These are phyloP conservation scores for Mythimna loreyi DNA, from an alignment of 2,888 invertebrate genomes.

Conservation along the genomic window DNA sequence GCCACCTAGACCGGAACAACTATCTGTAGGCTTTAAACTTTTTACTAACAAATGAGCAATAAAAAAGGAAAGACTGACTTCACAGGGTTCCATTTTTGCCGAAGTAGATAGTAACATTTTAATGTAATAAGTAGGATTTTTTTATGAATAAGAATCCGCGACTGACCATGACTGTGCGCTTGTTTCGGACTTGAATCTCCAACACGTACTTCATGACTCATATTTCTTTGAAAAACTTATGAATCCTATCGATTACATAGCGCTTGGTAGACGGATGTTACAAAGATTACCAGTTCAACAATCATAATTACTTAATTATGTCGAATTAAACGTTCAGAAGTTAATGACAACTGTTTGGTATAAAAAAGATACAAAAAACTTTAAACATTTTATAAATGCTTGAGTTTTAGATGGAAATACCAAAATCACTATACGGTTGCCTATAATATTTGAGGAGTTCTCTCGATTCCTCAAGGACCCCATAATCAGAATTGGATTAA, in stretches of 20 bases:
- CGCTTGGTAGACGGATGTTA: conserved; percentile 26
- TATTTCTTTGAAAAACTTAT: conserved; percentile 59
- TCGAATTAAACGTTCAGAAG: neutral
- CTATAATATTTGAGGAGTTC: too few relatives aligned
- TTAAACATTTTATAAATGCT: too few relatives aligned
- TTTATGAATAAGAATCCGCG: conserved; percentile 12
- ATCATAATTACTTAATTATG: neutral
- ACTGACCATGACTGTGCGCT: conserved; percentile 26
- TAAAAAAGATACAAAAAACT: neutral
- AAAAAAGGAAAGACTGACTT: too few relatives aligned
- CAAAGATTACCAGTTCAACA: neutral
- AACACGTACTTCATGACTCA: conserved; percentile 49
- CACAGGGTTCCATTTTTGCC: too few relatives aligned
- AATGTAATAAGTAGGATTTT: neutral
- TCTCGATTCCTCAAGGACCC: too few relatives aligned
- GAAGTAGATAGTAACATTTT: too few relatives aligned
- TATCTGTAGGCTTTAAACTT: too few relatives aligned
- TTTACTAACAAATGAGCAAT: too few relatives aligned
- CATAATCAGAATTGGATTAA: too few relatives aligned
- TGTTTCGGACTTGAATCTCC: conserved; percentile 24
- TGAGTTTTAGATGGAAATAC: too few relatives aligned
- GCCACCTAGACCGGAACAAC: too few relatives aligned
- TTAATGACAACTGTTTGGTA: neutral
- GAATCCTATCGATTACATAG: conserved; percentile 42
- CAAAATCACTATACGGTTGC: too few relatives aligned